Evolutionary conservation across 2,113 vertebrate species (phyloP), one percentile per base, ranked within the genome.

Genomic region (Perca flavescens): DNA sequence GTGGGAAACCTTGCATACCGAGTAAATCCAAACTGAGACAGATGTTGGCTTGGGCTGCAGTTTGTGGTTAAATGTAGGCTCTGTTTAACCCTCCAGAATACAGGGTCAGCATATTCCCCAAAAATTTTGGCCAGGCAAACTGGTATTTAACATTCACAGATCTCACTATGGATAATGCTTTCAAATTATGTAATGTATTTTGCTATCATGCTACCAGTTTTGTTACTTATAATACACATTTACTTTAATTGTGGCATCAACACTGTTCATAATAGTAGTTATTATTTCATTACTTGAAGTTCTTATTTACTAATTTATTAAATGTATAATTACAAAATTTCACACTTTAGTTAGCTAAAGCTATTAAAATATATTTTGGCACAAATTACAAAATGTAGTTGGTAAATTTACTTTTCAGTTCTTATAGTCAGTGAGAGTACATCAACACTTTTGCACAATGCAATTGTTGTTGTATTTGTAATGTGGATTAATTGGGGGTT

Each of bases 31-130:
- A 49, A 78, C 1, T 14, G 47, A 82, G 57, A 65, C 40, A 47
- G 65, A 72, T 72, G 81, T 60, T 72, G 70, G 69, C 77, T n/a
- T 0, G 21, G 28, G 28, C 63, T 65, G 52, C 67, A 19, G 57
- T 60, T 66, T 74, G 83, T 77, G 83, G 76, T 82, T 58, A 58
- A 80, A 80, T 52, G 52, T 17, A 76, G 72, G 64, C 14, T 49
- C 28, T 21, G 49, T 62, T 60, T 19, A 52, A 40, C n/a, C 22
- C 58, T 72, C 53, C 47, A 52, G 60, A 76, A 21, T 52, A 40
- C 69, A 74, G 64, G 11, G 34, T 64, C 17, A 62, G 66, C 25
- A 46, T 11, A 43, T 12, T 53, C 16, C 56, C 47, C 36, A 54
- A 76, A 25, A 60, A 63, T 56, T 53, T 69, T 63, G 71, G 56